Evolutionary conservation across 2,113 vertebrate species (phyloP), one percentile per base, ranked within the genome.

Genomic region (Solea senegalensis): DNA sequence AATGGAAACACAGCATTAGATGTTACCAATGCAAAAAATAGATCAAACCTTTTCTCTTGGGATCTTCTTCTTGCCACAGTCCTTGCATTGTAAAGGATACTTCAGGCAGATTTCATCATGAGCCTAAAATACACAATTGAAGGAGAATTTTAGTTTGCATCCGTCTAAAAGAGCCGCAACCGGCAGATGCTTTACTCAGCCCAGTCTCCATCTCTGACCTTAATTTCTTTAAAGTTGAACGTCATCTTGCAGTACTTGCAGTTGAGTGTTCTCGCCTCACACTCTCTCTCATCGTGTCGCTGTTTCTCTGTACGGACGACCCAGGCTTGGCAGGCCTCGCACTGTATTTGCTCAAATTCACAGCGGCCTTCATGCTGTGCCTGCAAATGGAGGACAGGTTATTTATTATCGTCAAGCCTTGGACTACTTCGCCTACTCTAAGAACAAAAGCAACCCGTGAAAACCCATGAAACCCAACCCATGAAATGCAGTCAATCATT

Each of bases 11-110:
- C 3, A 13, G 2, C 3, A 45, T 13, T 45, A 45, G 44, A 45
- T 45, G 44, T 45, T 9, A 10, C 3, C 44, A 10, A 64, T 44
- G 43, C 52, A 7, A 48, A 7, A 13, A 14, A 14, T 3, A 13
- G 16, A 2, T 70, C 82, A 41, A 69, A 97, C 97, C 92, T 95
- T 96, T 87, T 98, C 96, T 70, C 96, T 92, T 0, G 94, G 91
- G 74, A 97, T 94, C 82, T 94, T 97, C 85, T 94, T 96, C 75
- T 95, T 95, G 41, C 95, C 95, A 2, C 97, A 98, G 89, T 95
- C 94, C 3, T 96, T 95, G 2, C 97, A 98, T 10, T 93, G 93
- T 86, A 98, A 68, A 0, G 96, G 97, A 41, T 95, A 94, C 72
- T 95, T 95, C 44, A 92, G 90, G 78, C 97, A 98, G 70, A 95